Percentiles rank a stretch among this genome's conserved stretches.
Conservation (phyloP, 1,140 invertebrate species). For the Sycophila sp. region DNA sequence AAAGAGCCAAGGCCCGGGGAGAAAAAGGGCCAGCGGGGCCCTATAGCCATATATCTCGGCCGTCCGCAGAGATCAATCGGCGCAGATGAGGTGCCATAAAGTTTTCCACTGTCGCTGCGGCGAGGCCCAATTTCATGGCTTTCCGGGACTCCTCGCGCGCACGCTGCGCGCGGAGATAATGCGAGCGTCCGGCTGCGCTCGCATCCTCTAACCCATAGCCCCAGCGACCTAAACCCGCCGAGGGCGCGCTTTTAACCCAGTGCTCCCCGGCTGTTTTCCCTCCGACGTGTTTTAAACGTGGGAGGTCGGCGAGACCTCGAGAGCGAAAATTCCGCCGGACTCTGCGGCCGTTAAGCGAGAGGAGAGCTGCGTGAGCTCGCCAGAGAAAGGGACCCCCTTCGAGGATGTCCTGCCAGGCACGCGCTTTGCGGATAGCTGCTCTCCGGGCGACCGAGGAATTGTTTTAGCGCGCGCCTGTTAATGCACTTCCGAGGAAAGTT, state of each 20-base stretch:
- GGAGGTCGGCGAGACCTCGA: conserved; percentile 21
- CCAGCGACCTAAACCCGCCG: conserved; percentile 33
- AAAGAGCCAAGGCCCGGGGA: not conserved
- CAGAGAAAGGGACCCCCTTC: conserved; percentile 9
- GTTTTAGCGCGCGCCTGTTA: no score
- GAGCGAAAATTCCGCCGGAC: not conserved
- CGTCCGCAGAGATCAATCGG: conserved; percentile 34
- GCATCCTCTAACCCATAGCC: conserved; percentile 16
- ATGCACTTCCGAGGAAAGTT: no score
- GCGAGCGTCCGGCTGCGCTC: not conserved
- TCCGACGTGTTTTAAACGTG: conserved; percentile 5
- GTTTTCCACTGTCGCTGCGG: conserved; percentile 20
- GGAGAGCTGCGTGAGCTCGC: not conserved
- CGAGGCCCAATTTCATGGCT: conserved; percentile 33
- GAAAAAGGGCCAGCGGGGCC: not conserved
- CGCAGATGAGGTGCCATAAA: conserved; percentile 35
- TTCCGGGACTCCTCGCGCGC: not conserved
- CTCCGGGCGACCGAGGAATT: no score
- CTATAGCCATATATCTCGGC: conserved; percentile 27
- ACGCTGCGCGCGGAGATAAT: conserved; percentile 8
- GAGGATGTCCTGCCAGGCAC: conserved; percentile 24
- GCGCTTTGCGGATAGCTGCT: no score
- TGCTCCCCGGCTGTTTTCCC: not conserved
- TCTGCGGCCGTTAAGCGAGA: not conserved
- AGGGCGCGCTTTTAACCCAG: conserved; percentile 15